Evolutionary conservation across 2,888 invertebrate genomes (phyloP), one percentile per base, ranked within the genome.

Genomic region (Tenthredo scrophulariae): DNA sequence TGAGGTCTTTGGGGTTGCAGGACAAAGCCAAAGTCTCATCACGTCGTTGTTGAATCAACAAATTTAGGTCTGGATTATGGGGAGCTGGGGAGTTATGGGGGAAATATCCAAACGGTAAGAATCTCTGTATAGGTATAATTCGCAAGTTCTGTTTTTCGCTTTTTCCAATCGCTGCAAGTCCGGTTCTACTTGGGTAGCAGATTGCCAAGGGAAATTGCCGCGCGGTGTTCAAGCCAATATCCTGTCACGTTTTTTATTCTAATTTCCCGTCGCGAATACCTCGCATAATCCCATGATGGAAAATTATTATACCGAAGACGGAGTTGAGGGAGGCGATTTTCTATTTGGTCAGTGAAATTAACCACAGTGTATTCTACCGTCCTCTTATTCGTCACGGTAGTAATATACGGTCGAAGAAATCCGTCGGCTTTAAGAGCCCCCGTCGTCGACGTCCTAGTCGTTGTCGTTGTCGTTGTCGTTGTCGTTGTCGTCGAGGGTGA

Each of bases 381-480:
- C 13, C 3, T 26, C 26, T 62, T 26, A 62, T 62, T 62, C 13
- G 26, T 13, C 26, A 26, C 62, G 26, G 62, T 3, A 67, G 15
- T n/a, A 43, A 26, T 74, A 40, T 43, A 74, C 72, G 72, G 13
- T 74, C 43, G 22, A 40, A 74, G 72, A 43, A 74, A 22, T 74
- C 72, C 72, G 18, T 74, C 43, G 72, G 72, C 72, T 74, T 74
- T 29, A 43, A 74, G 72, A 74, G 72, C 18, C 67, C 67, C 33
- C 26, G 26, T 15, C 72, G 40, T 43, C 72, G 29, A 2, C 26
- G 26, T 33, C 33, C 3, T 4, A 2, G 33, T 33, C 33, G 4
- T 33, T 4, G 4, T 4, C 72, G 72, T 72, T 10, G 13, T 22
- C 22, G 74, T 10, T 0, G 43, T 50, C 7, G 33, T 26, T 1